Conservation (phyloP, 2,888 invertebrate genomes). For the Diarsia brunnea region DNA sequence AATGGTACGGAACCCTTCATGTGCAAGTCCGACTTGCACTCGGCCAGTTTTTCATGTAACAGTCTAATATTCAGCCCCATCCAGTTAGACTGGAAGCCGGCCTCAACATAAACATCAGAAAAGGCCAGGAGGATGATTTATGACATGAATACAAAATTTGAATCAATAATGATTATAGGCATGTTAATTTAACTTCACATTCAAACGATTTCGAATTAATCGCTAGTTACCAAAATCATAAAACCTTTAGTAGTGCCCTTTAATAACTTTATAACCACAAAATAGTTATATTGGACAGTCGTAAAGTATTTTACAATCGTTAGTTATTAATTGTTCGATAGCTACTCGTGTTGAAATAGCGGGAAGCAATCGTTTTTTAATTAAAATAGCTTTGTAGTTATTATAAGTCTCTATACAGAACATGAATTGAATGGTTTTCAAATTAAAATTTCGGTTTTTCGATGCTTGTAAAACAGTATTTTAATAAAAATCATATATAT, state of each 20-base stretch:
- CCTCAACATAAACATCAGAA: background rate
- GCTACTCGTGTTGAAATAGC: slow-evolving; percentile 56
- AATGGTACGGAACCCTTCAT: too few relatives aligned
- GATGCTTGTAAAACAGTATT: background rate
- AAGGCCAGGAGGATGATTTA: background rate
- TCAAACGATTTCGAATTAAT: background rate
- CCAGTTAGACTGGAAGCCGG: background rate
- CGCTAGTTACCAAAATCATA: background rate
- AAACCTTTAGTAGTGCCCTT: slow-evolving; percentile 3
- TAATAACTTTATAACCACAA: slow-evolving; percentile 26
- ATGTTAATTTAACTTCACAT: background rate
- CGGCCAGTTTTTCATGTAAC: too few relatives aligned
- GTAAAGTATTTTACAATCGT: slow-evolving; percentile 33
- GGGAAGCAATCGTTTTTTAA: slow-evolving; percentile 44
- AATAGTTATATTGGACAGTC: slow-evolving; percentile 14
- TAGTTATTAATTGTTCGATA: slow-evolving; percentile 41
- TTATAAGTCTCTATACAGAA: background rate
- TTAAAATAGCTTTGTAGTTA: slow-evolving; percentile 47
- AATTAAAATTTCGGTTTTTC: background rate
- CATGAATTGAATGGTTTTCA: background rate
- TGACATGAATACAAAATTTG: background rate
- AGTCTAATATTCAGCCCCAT: background rate
- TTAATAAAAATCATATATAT: background rate
- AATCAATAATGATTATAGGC: background rate
- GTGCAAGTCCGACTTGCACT: too few relatives aligned